phyloP scores from a whole-genome alignment of 2,888 invertebrate species.

The Saturnia japonica region DNA sequence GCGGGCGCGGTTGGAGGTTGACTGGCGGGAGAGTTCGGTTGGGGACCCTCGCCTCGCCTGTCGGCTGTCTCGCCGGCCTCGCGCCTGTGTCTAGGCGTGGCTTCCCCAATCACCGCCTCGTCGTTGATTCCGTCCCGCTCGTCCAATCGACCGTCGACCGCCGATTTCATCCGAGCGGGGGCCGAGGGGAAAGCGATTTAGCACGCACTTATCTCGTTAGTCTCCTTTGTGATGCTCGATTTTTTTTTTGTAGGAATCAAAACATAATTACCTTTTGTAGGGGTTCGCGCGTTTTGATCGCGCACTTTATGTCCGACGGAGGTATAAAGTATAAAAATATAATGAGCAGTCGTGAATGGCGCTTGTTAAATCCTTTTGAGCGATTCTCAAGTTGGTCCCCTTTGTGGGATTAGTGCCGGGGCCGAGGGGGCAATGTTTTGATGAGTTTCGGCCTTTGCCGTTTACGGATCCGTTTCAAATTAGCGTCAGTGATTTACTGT shows the following conservation, averaged over 20 bases:
- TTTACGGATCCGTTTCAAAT: constrained; percentile 76
- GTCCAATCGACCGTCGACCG: constrained; percentile 73
- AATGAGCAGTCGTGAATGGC: constrained; percentile 77
- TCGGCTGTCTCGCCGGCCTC: background rate
- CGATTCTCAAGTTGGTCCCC: constrained; percentile 56
- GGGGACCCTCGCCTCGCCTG: constrained; percentile 5
- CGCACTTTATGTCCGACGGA: constrained; percentile 75
- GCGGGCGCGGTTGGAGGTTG: constrained; percentile 77
- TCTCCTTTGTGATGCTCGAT: constrained; percentile 80
- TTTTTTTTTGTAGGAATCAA: constrained; percentile 80
- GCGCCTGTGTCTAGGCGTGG: constrained; percentile 34
- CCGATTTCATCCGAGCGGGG: constrained; percentile 77
- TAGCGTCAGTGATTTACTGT: constrained; percentile 71
- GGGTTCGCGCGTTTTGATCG: constrained; percentile 80
- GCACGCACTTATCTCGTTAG: constrained; percentile 83
- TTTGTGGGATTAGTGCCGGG: constrained; percentile 72
- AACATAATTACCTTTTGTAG: constrained; percentile 83
- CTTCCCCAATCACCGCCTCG: constrained; percentile 37
- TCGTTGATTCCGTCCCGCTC: constrained; percentile 56
- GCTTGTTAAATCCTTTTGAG: constrained; percentile 82
- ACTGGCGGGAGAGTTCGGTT: constrained; percentile 61
- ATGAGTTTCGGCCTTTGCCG: constrained; percentile 54
- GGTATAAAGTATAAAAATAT: constrained; percentile 81
- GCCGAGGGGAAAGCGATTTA: constrained; percentile 75
- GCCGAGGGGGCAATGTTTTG: constrained; percentile 50